Conservation (phyloP, 2,888 invertebrate genomes). For the Acleris cristana region DNA sequence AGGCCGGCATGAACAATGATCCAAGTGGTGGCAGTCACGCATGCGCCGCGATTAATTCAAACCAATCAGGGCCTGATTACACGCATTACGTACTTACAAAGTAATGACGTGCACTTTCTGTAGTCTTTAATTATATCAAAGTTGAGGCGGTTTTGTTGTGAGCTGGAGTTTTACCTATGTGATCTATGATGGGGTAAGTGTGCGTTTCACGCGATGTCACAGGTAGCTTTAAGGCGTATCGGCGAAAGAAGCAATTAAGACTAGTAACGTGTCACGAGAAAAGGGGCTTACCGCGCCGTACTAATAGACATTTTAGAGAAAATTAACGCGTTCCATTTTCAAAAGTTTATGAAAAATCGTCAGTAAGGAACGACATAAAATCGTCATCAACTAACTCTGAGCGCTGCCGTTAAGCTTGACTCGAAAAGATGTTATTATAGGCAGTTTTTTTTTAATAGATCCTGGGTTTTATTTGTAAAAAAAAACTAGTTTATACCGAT, state of each 20-base stretch:
- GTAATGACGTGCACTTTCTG: conserved; percentile 48
- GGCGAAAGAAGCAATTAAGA: conserved; percentile 41
- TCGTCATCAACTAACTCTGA: no score
- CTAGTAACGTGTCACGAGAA: neutral
- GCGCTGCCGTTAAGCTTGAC: no score
- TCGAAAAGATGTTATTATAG: no score
- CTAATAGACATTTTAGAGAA: no score
- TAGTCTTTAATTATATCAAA: conserved; percentile 45
- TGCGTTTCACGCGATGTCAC: conserved; percentile 75
- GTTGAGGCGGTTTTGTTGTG: conserved; percentile 49
- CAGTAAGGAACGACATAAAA: no score
- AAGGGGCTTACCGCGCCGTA: no score
- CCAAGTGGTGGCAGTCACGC: conserved; percentile 79
- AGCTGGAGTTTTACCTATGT: conserved; percentile 27
- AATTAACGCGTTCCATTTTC: no score
- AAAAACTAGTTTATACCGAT: no score
- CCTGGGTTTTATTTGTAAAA: no score
- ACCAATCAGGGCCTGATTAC: conserved; percentile 82
- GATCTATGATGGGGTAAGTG: conserved; percentile 48
- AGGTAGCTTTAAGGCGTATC: conserved; percentile 40
- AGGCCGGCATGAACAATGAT: conserved; percentile 57
- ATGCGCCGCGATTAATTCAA: conserved; percentile 81
- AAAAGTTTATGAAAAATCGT: no score
- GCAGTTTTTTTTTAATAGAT: no score
- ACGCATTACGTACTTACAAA: conserved; percentile 75